Evolutionary conservation across 1,140 invertebrate genomes (phyloP).

Genomic region (Mya arenaria): DNA sequence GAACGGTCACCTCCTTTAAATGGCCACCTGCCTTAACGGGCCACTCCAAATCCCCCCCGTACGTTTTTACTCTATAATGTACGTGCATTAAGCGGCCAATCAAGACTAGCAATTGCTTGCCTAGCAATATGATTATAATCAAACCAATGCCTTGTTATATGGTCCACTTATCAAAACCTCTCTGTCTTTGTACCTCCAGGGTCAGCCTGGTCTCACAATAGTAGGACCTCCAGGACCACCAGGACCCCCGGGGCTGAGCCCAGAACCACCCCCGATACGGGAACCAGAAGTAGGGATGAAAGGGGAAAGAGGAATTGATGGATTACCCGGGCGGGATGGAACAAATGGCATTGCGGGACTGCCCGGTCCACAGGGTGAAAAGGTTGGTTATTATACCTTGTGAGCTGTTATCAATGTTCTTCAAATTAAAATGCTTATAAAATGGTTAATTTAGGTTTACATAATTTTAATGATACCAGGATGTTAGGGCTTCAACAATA

Average conservation of each 20-base stretch:
- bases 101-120: neutral
- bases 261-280: constrained; percentile 26
- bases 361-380: constrained; percentile 25
- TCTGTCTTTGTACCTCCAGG: constrained; percentile 16
- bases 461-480: too few relatives aligned
- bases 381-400: too few relatives aligned
- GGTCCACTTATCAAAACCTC: neutral
- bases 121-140: neutral
- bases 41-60: neutral
- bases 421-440: too few relatives aligned
- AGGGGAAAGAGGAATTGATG: constrained; percentile 25
- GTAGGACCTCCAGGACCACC: constrained; percentile 32
- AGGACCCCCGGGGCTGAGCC: constrained; percentile 14
- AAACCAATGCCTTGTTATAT: neutral
- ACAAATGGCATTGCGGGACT: constrained; percentile 29
- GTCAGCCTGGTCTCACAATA: constrained; percentile 33
- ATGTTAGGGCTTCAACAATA: too few relatives aligned
- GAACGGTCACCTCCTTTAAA: neutral
- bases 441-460: too few relatives aligned
- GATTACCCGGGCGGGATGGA: constrained; percentile 36
- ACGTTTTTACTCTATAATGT: neutral
- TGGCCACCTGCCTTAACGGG: neutral
- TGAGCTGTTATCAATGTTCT: too few relatives aligned
- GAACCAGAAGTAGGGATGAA: constrained; percentile 39
- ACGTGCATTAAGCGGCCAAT: neutral